Conservation (phyloP, 2,113 vertebrate genomes). For the Proteles cristata region DNA sequence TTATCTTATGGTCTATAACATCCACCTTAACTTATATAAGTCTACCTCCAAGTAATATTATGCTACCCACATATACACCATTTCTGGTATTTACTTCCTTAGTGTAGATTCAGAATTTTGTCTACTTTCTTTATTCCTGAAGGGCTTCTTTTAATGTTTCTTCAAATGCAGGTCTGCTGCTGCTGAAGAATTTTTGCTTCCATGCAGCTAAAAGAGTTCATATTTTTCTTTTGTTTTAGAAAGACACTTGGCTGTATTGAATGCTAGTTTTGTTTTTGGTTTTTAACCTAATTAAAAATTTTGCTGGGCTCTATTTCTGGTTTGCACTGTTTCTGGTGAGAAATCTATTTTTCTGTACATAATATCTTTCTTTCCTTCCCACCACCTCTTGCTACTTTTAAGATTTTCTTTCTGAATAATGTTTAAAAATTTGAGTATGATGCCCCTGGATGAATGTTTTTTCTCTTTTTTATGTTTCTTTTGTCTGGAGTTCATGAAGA, state of each 20-base stretch:
- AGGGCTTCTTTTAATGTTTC: background rate
- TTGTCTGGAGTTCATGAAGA: background rate
- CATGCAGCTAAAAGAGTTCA: background rate
- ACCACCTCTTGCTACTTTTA: background rate
- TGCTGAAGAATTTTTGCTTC: background rate
- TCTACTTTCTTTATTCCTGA: background rate
- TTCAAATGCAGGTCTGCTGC: rapidly evolving
- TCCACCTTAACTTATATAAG: background rate
- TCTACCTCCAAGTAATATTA: background rate
- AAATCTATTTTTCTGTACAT: background rate
- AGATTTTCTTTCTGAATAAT: background rate
- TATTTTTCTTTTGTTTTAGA: background rate
- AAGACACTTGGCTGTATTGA: background rate
- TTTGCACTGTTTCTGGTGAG: background rate
- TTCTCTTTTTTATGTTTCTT: background rate
- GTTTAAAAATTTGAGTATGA: background rate
- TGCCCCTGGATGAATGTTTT: background rate
- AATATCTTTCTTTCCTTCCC: no score
- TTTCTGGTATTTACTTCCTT: background rate
- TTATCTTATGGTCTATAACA: background rate
- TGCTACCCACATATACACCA: rapidly evolving
- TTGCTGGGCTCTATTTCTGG: background rate
- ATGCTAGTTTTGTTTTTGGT: background rate
- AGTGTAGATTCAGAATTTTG: background rate
- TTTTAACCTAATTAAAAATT: background rate